Conservation (phyloP, 2,888 invertebrate genomes). For the Miltochrista miniata region DNA sequence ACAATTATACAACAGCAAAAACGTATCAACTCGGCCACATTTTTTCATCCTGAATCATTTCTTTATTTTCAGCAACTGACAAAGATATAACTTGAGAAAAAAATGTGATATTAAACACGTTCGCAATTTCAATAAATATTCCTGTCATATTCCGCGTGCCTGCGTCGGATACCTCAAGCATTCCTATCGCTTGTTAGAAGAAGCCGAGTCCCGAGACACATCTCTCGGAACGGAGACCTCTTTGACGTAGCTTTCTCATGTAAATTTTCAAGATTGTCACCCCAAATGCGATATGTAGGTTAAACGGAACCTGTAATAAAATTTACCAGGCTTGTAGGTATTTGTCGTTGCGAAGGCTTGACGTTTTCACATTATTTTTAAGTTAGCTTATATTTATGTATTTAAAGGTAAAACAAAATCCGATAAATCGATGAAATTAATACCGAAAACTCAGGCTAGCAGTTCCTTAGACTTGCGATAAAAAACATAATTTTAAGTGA, state of each 20-base stretch:
- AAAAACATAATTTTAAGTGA: too few relatives aligned
- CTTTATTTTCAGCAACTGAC: conserved; percentile 6
- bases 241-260: conserved; percentile 68
- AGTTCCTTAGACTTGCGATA: too few relatives aligned
- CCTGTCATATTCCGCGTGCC: conserved; percentile 62
- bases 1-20: too few relatives aligned
- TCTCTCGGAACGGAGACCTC: conserved; percentile 52
- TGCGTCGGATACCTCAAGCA: conserved; percentile 67
- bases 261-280: conserved; percentile 73
- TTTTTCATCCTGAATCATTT: too few relatives aligned
- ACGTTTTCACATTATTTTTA: too few relatives aligned
- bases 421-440: too few relatives aligned
- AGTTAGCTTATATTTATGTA: too few relatives aligned
- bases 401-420: too few relatives aligned
- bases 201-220: conserved; percentile 51
- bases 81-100: conserved; percentile 29
- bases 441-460: too few relatives aligned
- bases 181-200: conserved; percentile 71
- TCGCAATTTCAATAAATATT: conserved; percentile 73
- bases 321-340: too few relatives aligned
- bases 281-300: conserved; percentile 68
- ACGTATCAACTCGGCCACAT: too few relatives aligned
- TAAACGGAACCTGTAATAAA: too few relatives aligned
- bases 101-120: conserved; percentile 63
- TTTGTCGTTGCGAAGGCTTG: conserved; percentile 27